These are phyloP conservation scores for Holocentrus rufus DNA, from an alignment of 2,797 vertebrate species.

Conservation along the genomic window DNA sequence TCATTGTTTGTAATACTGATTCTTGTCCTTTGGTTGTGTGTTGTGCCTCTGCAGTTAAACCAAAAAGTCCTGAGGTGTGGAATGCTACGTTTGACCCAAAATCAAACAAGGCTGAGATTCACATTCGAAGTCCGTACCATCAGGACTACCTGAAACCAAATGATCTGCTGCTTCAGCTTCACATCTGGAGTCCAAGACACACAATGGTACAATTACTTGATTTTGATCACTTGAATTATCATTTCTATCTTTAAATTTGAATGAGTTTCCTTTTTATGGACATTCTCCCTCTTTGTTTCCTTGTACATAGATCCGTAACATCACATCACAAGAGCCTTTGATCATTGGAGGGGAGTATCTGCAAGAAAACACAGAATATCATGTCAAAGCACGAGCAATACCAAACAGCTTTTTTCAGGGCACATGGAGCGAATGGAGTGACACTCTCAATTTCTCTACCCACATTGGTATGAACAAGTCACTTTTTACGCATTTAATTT, in stretches of 20 bases:
- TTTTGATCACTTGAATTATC: background rate
- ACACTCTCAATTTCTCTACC: slow-evolving; percentile 46
- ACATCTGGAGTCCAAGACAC: slow-evolving; percentile 34
- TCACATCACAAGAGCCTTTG: slow-evolving; percentile 25
- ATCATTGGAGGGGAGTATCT: slow-evolving; percentile 51
- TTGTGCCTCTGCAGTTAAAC: slow-evolving; percentile 69
- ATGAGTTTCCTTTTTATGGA: background rate
- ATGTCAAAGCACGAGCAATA: slow-evolving; percentile 61
- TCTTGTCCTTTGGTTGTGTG: background rate
- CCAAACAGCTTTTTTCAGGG: slow-evolving; percentile 37
- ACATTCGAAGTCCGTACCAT: slow-evolving; percentile 59
- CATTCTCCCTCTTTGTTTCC: background rate
- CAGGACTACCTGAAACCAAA: slow-evolving; percentile 44
- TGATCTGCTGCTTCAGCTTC: slow-evolving; percentile 64
- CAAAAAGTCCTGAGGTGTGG: slow-evolving; percentile 64
- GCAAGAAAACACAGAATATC: slow-evolving; percentile 15
- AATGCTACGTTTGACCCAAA: slow-evolving; percentile 48
- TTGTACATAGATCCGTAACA: slow-evolving; percentile 50
- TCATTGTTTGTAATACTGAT: background rate
- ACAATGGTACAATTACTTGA: slow-evolving; percentile 8
- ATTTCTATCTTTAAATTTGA: no score
- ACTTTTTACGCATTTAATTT: background rate
- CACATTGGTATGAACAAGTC: slow-evolving; percentile 46
- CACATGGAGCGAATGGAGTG: slow-evolving; percentile 80
- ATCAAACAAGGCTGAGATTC: slow-evolving; percentile 39